Conservation (phyloP, 2,113 vertebrate genomes). For the Elaphurus davidianus region DNA sequence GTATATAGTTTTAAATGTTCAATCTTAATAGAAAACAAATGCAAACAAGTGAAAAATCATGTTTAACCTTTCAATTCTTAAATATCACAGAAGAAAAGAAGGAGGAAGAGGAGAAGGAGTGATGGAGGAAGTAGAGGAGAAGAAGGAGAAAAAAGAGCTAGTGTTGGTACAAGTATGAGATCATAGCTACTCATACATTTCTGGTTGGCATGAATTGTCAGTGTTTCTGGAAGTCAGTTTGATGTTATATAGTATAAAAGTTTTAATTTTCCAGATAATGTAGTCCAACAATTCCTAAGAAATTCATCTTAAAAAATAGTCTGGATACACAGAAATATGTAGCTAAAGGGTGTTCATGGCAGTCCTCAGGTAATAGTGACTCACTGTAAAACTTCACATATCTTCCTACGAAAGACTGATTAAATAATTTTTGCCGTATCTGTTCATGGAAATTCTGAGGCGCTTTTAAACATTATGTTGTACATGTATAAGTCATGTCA, state of each 20-base stretch:
- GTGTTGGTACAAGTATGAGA: no score
- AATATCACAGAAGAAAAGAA: neutral
- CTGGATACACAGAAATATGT: neutral
- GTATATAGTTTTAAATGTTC: neutral
- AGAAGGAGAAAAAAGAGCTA: no score
- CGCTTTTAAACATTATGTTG: neutral
- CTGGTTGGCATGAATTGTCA: neutral
- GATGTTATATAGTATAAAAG: neutral
- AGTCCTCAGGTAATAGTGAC: neutral
- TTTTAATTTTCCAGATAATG: neutral
- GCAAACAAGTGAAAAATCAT: neutral
- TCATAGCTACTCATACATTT: neutral
- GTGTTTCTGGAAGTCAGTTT: neutral
- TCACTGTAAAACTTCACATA: neutral
- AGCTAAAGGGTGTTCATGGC: neutral
- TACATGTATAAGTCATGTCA: neutral
- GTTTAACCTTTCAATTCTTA: neutral
- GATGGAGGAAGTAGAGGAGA: neutral
- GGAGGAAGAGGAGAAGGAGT: neutral
- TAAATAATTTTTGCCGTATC: neutral
- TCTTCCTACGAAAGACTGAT: neutral
- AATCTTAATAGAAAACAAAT: neutral
- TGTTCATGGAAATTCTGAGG: neutral
- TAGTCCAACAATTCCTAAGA: neutral
- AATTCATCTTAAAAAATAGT: neutral